A percentile compares a stretch with the other conserved stretches of the same genome.
Conservation (phyloP, 1,140 invertebrate species). For the Sipha flava region DNA sequence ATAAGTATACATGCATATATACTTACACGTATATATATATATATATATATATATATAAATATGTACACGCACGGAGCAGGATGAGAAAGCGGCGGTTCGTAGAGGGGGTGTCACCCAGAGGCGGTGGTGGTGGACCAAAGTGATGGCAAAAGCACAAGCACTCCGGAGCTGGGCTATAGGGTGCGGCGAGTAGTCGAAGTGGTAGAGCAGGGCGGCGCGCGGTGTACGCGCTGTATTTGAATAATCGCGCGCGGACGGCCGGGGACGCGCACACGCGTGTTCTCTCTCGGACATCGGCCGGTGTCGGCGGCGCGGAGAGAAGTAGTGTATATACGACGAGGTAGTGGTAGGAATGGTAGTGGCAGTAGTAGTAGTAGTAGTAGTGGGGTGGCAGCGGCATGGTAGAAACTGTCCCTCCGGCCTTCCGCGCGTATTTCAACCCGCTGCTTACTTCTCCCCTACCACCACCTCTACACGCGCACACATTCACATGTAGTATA, state of each 20-base stretch:
- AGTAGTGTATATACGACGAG: background rate
- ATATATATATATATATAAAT: background rate
- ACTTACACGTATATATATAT: background rate
- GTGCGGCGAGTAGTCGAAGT: background rate
- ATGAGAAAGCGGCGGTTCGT: background rate
- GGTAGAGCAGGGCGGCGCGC: background rate
- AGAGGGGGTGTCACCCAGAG: slow-evolving; percentile 11
- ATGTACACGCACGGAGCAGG: background rate
- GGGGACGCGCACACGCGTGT: slow-evolving; percentile 16
- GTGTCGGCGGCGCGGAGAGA: slow-evolving; percentile 4
- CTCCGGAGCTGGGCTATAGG: background rate
- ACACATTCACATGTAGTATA: no score
- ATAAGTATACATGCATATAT: background rate
- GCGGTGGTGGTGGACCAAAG: slow-evolving; percentile 21
- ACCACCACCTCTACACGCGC: background rate
- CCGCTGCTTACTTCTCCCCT: background rate
- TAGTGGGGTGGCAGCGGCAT: no score
- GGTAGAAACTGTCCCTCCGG: background rate
- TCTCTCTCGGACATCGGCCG: slow-evolving; percentile 31
- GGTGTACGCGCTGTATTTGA: slow-evolving; percentile 11
- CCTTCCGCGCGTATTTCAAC: background rate
- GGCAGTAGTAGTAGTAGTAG: no score
- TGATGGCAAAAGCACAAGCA: slow-evolving; percentile 28
- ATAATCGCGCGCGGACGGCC: slow-evolving; percentile 30
- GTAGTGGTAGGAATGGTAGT: no score